Conservation (phyloP, 2,888 invertebrate species). For the Allacma fusca region DNA sequence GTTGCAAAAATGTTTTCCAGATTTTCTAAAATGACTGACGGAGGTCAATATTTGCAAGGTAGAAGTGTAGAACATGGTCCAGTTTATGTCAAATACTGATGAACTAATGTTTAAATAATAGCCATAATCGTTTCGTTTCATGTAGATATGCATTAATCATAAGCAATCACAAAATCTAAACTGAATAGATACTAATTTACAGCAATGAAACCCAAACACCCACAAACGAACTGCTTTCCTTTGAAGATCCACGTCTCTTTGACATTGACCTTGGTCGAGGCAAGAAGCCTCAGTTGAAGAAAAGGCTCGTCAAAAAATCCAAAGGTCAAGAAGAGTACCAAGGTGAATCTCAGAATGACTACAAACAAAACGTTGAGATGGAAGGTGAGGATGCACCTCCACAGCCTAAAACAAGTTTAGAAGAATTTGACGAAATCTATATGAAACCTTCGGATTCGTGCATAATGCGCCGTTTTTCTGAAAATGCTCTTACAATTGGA, state of each 20-base stretch:
- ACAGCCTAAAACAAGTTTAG: background rate
- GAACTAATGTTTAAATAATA: too few relatives aligned
- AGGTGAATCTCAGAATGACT: background rate
- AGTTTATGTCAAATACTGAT: too few relatives aligned
- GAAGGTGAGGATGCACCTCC: background rate
- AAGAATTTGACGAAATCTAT: constrained; percentile 32
- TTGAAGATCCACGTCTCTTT: constrained; percentile 40
- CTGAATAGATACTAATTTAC: too few relatives aligned
- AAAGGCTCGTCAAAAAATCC: background rate
- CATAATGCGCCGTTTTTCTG: constrained; percentile 6
- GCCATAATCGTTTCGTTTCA: too few relatives aligned
- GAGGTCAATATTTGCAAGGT: too few relatives aligned
- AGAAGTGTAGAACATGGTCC: too few relatives aligned
- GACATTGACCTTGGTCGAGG: constrained; percentile 4
- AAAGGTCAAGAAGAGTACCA: constrained; percentile 24
- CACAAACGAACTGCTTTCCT: constrained; percentile 7
- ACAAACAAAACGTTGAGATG: background rate
- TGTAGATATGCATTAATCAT: too few relatives aligned
- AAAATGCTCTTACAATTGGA: constrained; percentile 18
- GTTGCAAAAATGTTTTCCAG: too few relatives aligned
- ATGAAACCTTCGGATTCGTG: constrained; percentile 19
- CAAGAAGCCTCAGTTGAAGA: background rate
- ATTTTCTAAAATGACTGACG: too few relatives aligned
- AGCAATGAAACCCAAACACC: constrained; percentile 15
- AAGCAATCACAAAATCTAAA: too few relatives aligned